Evolutionary conservation across 2,888 invertebrate genomes (phyloP), one percentile per base, ranked within the genome.

Genomic region (Pegoplata infirma): DNA sequence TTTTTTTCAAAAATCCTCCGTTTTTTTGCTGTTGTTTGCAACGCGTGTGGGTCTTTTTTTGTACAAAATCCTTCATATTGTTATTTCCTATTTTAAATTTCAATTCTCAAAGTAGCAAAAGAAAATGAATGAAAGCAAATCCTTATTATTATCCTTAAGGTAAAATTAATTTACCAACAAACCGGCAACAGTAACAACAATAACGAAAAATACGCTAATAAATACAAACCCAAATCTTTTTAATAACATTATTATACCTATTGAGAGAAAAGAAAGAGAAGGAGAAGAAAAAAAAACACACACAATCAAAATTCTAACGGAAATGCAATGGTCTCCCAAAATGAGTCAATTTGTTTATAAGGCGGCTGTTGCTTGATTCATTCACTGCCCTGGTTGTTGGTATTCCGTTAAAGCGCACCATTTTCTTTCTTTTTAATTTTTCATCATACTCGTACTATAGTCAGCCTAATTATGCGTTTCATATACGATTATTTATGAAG

Each of bases 391-490:
- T 23, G 21, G 5, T 58, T 7, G 10, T 25, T 28, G 16, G 28
- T 28, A 55, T 40, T 19, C 10, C 28, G 46, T 1, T 44, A 5
- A n/a, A n/a, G n/a, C n/a, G n/a, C n/a, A n/a, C n/a, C 2, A 2
- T 32, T 32, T 16, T 55, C 10, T 21, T 32, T 32, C 1, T 17
- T 51, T 16, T 5, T 7, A 47, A n/a, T n/a, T n/a, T n/a, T n/a
- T n/a, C n/a, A n/a, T n/a, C n/a, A n/a, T n/a, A n/a, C n/a, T n/a
- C n/a, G n/a, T n/a, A n/a, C n/a, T 25, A 36, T 10, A 46, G 32
- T 19, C 64, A 40, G 75, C 63, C 79, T 79, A 79, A 79, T 79
- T 79, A 79, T 75, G 79, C 79, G 75, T 72, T 79, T 67, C 46
- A 53, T 67, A 63, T 25, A 40, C 63, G 61, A 63, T 79, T 79